Base-by-base conservation (phyloP, 64 coral and sea anemone species). In the Montipora efflorescens region DNA sequence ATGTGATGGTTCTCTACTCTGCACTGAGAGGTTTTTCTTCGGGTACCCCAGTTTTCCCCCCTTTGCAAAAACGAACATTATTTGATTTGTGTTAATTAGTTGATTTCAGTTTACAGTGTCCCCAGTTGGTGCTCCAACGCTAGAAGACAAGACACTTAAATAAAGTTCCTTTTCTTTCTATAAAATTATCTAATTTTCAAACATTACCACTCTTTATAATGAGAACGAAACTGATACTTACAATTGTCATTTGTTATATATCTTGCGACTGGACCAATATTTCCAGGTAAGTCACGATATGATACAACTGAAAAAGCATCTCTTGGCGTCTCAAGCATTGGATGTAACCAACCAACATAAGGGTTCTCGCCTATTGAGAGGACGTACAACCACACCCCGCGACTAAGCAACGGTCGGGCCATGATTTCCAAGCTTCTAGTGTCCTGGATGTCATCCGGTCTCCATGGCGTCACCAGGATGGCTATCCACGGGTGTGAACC, bases 391-490 rank as follows among this genome's bases (percentile, higher is more conserved):
- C 82, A 86, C 15, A 86, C 66, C 19, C 82, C 82, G 16, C 82
- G 82, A 49, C 47, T 71, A 18, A 86, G 50, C 45, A 86, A 48
- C 18, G 82, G 46, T 49, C 66, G 62, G 8, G 82, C 82, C 70
- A 44, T 25, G 19, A n/a, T 68, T 86, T 86, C 67, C 50, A 86
- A 50, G 21, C 2, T 50, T 47, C 19, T 72, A 3, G 44, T 86
- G 19, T 71, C 82, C 16, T n/a, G 16, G 46, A 71, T 86, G 64
- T 51, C 8, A 3, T 68, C 55, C 5, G 89, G 87, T 75, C 76
- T 77, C 44, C 95, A 88, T 0, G 92, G 69, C 22, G 95, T 94
- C 48, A 96, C 73, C 4, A 96, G 68, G 81, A 96, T 74, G 0
- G 78, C 76, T 78, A 96, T 85, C 82, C 90, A 94, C 79, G 87